These are phyloP conservation scores for Allophyes oxyacanthae DNA, from an alignment of 2,888 invertebrate species.

Conservation along the genomic window DNA sequence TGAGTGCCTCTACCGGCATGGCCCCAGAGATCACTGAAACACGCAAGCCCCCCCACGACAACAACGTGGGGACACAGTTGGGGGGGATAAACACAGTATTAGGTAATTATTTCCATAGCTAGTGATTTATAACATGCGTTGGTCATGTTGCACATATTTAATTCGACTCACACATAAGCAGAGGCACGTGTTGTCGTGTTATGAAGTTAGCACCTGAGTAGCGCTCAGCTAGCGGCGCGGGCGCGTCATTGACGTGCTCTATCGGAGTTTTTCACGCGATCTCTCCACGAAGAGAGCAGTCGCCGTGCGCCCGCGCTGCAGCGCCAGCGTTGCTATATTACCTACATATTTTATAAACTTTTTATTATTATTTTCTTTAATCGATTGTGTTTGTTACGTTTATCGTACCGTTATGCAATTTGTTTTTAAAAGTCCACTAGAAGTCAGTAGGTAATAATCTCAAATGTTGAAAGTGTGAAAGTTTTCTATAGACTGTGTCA, in stretches of 20 bases:
- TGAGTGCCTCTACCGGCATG: no score
- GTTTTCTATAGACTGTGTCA: conserved; percentile 62
- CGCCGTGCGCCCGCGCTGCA: conserved; percentile 75
- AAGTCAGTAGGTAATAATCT: conserved; percentile 30
- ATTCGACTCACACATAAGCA: conserved; percentile 36
- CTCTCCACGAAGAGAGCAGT: conserved; percentile 86
- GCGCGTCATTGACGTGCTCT: conserved; percentile 77
- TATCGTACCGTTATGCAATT: conserved; percentile 36
- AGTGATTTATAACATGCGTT: conserved; percentile 36
- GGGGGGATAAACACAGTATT: no score
- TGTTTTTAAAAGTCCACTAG: conserved; percentile 34
- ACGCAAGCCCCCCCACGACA: no score
- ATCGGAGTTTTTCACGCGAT: conserved; percentile 87
- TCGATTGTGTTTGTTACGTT: conserved; percentile 43
- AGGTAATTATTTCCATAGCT: no score
- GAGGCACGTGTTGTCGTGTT: conserved; percentile 52
- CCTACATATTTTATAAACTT: conserved; percentile 43
- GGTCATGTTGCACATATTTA: conserved; percentile 42
- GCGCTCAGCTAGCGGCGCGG: conserved; percentile 7
- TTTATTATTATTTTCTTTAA: conserved; percentile 42
- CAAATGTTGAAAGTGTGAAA: conserved; percentile 58
- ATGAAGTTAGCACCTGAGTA: conserved; percentile 56
- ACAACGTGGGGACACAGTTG: no score
- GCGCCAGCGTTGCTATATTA: conserved; percentile 68
- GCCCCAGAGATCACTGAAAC: no score